Conservation (phyloP, 2,797 vertebrate species). For the Gorsachius magnificus region DNA sequence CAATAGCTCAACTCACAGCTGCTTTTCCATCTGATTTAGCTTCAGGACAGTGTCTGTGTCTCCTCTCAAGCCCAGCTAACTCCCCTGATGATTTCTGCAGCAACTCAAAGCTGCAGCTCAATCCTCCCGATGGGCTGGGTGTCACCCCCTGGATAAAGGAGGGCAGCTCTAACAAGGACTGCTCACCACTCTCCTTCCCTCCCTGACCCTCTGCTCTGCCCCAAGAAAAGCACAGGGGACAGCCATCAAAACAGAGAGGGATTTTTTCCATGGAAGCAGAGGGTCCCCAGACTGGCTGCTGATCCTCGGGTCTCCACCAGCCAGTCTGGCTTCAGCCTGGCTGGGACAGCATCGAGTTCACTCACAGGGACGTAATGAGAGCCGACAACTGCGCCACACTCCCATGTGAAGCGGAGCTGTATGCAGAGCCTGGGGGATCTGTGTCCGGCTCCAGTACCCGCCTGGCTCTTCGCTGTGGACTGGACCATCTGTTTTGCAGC, state of each 20-base stretch:
- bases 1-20: background rate
- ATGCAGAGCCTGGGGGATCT: background rate
- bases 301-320: background rate
- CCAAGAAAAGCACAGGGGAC: accelerated
- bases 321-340: background rate
- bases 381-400: background rate
- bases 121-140: background rate
- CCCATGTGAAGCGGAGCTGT: background rate
- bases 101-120: background rate
- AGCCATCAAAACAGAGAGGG: accelerated
- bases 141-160: background rate
- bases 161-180: background rate
- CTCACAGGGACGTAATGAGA: background rate
- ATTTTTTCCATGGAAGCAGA: background rate
- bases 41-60: background rate
- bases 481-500: background rate
- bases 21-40: background rate
- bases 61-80: background rate
- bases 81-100: background rate
- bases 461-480: background rate
- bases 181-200: background rate
- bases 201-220: background rate
- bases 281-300: background rate
- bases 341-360: background rate
- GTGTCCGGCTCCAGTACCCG: accelerated